phyloP scores from a whole-genome alignment of 2,888 invertebrate species.

The Macaria notata region DNA sequence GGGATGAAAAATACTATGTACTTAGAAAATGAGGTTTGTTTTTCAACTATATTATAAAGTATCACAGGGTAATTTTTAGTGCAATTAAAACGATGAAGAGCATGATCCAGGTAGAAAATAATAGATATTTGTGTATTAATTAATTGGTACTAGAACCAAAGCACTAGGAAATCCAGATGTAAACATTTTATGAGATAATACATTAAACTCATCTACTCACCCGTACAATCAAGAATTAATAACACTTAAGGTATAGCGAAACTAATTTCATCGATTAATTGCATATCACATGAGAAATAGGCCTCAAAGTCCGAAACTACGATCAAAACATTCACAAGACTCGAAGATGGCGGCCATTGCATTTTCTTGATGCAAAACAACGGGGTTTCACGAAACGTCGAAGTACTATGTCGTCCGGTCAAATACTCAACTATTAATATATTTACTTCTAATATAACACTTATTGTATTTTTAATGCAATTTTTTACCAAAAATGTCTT shows the following conservation, averaged over 20 bases:
- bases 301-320: constrained; percentile 77
- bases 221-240: constrained; percentile 58
- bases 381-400: constrained; percentile 79
- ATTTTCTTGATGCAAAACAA: constrained; percentile 90
- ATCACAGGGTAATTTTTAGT: constrained; percentile 45
- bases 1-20: constrained; percentile 61
- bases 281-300: constrained; percentile 72
- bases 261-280: constrained; percentile 70
- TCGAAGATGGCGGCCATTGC: constrained; percentile 94
- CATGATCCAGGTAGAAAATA: not conserved
- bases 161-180: constrained; percentile 87
- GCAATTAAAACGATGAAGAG: not conserved
- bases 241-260: constrained; percentile 68
- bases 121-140: not conserved
- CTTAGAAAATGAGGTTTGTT: constrained; percentile 72
- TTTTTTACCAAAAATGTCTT: no score
- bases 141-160: constrained; percentile 61
- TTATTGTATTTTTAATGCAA: not conserved
- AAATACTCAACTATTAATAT: constrained; percentile 23
- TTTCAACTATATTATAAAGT: constrained; percentile 48
- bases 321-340: constrained; percentile 90
- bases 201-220: constrained; percentile 63
- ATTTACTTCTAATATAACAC: not conserved
- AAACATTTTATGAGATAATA: constrained; percentile 85
- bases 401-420: constrained; percentile 67